Evolutionary conservation across 2,113 vertebrate species (phyloP).

Genomic region (Muntiacus muntjak): DNA sequence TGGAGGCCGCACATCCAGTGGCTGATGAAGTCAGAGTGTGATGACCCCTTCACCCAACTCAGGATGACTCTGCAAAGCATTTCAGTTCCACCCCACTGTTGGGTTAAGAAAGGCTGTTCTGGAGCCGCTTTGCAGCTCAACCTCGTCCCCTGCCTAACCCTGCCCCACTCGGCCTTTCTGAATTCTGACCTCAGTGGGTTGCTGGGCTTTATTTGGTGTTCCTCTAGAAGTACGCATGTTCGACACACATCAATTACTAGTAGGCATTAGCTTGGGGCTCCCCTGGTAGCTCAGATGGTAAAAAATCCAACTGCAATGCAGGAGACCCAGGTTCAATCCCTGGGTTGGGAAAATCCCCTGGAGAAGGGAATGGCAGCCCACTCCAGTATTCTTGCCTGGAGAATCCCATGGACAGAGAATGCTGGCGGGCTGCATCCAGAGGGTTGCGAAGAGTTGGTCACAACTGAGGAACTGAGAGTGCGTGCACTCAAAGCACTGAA

Average conservation of each 20-base stretch:
- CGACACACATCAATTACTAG: background rate
- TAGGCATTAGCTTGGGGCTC: background rate
- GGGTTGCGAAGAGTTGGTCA: background rate
- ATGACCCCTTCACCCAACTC: background rate
- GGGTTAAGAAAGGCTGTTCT: background rate
- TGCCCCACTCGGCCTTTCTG: background rate
- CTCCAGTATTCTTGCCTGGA: background rate
- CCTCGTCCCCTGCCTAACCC: background rate
- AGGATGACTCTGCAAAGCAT: background rate
- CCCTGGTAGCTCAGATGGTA: background rate
- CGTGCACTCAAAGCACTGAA: rapidly evolving
- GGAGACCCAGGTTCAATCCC: background rate
- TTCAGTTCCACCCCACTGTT: background rate
- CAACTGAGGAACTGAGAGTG: background rate
- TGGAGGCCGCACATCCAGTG: background rate
- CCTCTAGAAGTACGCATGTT: rapidly evolving
- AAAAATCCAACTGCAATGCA: background rate
- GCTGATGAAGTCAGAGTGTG: background rate
- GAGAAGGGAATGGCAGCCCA: background rate
- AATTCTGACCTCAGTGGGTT: background rate
- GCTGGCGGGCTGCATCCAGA: background rate
- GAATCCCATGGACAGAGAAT: background rate
- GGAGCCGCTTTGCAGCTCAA: background rate
- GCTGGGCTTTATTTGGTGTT: background rate
- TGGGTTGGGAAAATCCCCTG: background rate